Base-by-base conservation (phyloP, 2,888 invertebrate species). In the Eurytoma californica region DNA sequence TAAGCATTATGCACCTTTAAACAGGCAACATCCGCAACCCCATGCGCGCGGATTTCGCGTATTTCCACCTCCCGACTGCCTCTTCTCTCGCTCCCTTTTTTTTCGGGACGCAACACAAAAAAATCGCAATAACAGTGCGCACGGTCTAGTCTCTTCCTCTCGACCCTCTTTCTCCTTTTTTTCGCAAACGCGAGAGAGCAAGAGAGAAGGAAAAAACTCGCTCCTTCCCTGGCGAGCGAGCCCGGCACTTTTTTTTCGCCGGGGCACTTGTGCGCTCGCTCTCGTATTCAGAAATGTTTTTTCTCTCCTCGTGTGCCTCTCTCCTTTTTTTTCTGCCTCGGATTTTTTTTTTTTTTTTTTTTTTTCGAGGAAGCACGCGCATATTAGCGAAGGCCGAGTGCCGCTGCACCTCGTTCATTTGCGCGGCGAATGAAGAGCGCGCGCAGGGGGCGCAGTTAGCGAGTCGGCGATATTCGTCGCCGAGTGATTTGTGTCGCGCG, bases 351-450 rank as follows among this genome's bases (percentile, higher is more conserved):
- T 14, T 30, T n/a, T n/a, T n/a, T 57, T 66, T 20, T 60, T 58
- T 58, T 60, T 70, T 14, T 30, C 68, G 66, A 74, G 74, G 28
- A 57, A 58, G 65, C 51, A 24, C 18, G 28, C 57, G 39, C 49
- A 79, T 74, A 65, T 74, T 68, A 73, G 72, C 66, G 77, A n/a
- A 57, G 7, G 65, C 39, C 39, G 39, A 39, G 39, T 39, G 39
- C 39, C 39, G 39, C 60, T 39, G 66, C 60, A 49, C 9, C 75
- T 79, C 79, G 79, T 80, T 80, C 76, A 80, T 76, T 80, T 80
- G 79, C 76, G 24, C 47, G 79, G 70, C 47, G 69, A 79, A 78
- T 73, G 73, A 78, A 68, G 78, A 73, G 78, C 53, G 39, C 39
- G 78, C 53, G 39, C 39, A 39, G 7, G 39, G 39, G 39, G 30